Percentiles rank a stretch among this genome's conserved stretches.
phyloP scores from a whole-genome alignment of 1,140 invertebrate species.

The Tetramorium parvispinum region DNA sequence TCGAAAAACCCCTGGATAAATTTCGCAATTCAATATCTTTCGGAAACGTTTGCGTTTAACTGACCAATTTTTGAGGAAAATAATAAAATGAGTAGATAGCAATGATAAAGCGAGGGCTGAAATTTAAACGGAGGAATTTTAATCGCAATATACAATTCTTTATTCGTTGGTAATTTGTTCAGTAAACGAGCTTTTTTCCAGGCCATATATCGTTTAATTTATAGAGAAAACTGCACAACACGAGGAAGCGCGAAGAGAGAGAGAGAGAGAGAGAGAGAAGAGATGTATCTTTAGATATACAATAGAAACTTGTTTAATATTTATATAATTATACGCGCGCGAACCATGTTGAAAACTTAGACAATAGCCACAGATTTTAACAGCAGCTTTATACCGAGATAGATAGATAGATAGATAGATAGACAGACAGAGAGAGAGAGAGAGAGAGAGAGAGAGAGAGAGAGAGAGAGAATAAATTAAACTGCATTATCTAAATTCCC shows the following conservation, averaged over 20 bases:
- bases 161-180: constrained; percentile 6
- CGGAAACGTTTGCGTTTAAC: background rate
- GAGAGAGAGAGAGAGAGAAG: background rate
- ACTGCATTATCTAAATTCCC: constrained; percentile 54
- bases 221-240: background rate
- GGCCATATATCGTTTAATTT: background rate
- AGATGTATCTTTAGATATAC: background rate
- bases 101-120: background rate
- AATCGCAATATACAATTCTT: constrained; percentile 2
- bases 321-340: constrained; percentile 35
- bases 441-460: background rate
- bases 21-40: background rate
- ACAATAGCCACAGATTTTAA: constrained; percentile 53
- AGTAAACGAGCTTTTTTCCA: background rate
- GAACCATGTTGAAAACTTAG: constrained; percentile 51
- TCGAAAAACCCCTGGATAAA: background rate
- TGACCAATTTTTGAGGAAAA: background rate
- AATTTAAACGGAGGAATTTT: constrained; percentile 15
- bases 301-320: constrained; percentile 50
- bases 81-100: background rate
- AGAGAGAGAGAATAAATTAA: constrained; percentile 42
- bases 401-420: background rate
- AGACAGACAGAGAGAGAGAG: constrained; percentile 1
- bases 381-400: constrained; percentile 20
- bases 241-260: background rate